A percentile compares a stretch with the other conserved stretches of the same genome.
Conservation (phyloP, 1,140 invertebrate species). For the Globodera ellingtonae region DNA sequence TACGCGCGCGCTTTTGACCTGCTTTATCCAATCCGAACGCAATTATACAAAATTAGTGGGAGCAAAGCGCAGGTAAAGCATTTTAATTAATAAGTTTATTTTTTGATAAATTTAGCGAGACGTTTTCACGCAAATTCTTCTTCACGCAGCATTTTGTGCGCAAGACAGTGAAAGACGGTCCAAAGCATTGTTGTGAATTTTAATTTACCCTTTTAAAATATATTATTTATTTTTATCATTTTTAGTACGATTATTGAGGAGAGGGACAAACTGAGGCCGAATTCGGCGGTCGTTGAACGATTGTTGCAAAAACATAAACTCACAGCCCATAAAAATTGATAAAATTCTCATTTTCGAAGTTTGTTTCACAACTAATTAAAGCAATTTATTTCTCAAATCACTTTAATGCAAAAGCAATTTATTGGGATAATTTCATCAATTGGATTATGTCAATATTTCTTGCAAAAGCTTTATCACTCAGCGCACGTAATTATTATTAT, state of each 20-base stretch:
- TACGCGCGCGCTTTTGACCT: constrained; percentile 66
- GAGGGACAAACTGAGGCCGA: constrained; percentile 27
- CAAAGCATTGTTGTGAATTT: constrained; percentile 37
- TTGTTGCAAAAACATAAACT: constrained; percentile 36
- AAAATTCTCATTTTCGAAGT: constrained; percentile 1
- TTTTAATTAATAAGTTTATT: background rate
- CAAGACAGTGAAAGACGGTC: constrained; percentile 41
- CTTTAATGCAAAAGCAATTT: background rate
- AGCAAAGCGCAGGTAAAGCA: constrained; percentile 69
- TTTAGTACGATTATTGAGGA: constrained; percentile 47
- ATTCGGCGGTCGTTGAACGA: constrained; percentile 43
- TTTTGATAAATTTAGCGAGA: constrained; percentile 63
- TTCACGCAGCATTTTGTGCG: constrained; percentile 67
- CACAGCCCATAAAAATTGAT: constrained; percentile 5
- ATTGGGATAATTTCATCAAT: background rate
- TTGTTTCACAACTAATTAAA: background rate
- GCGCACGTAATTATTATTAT: no score
- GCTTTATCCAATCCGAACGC: constrained; percentile 67
- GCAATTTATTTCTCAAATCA: background rate
- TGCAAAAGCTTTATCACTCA: background rate
- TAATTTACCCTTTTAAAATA: background rate
- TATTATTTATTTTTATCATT: constrained; percentile 28
- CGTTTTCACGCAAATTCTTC: constrained; percentile 67
- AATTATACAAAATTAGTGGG: constrained; percentile 68
- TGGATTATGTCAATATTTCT: background rate